Percentiles rank a stretch among this genome's conserved stretches.
Conservation (phyloP, 2,113 vertebrate species). For the Lagopus muta region DNA sequence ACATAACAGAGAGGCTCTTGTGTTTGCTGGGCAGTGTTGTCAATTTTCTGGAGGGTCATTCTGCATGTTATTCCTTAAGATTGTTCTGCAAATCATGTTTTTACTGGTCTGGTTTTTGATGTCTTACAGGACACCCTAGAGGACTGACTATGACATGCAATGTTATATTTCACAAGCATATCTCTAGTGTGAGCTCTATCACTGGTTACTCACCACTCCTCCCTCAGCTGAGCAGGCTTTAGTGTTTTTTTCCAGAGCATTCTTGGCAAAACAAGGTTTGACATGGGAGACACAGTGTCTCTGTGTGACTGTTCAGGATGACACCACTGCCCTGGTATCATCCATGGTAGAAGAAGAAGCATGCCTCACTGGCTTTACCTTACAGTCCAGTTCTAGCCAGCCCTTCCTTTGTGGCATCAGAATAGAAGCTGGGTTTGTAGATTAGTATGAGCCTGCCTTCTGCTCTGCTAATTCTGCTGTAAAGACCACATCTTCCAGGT, state of each 20-base stretch:
- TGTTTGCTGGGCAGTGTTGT: not conserved
- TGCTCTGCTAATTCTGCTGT: not conserved
- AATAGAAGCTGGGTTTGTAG: not conserved
- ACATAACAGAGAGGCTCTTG: not conserved
- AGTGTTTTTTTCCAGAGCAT: not conserved
- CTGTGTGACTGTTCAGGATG: not conserved
- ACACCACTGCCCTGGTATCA: not conserved
- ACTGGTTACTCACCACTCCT: not conserved
- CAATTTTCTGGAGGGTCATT: not conserved
- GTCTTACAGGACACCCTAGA: not conserved
- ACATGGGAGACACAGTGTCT: not conserved
- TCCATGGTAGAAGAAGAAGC: not conserved
- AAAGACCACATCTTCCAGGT: not conserved
- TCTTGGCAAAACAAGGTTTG: not conserved
- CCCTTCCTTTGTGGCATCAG: not conserved
- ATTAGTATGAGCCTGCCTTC: not conserved
- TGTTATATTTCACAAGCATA: not conserved
- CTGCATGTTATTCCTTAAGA: not conserved
- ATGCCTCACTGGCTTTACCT: not conserved
- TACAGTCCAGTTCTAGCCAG: not conserved
- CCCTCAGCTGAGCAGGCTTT: not conserved
- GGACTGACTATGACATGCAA: not conserved
- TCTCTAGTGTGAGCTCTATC: fast-evolving
- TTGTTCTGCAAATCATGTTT: not conserved
- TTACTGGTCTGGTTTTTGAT: not conserved